A percentile compares a stretch with the other conserved stretches of the same genome.
phyloP scores from a whole-genome alignment of 2,888 invertebrate species.

The Epiblema foenella region DNA sequence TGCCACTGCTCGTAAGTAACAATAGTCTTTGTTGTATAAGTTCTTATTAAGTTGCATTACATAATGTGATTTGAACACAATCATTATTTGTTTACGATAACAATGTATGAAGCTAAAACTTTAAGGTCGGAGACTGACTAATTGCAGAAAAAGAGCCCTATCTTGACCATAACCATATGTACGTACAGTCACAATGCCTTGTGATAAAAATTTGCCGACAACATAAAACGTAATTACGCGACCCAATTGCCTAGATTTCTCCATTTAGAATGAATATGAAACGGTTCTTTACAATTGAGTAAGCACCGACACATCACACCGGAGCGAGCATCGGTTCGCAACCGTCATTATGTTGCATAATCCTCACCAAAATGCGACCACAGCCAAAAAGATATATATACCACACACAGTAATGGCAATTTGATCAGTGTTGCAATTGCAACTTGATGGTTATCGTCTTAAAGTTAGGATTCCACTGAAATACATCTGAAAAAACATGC shows the following conservation, averaged over 20 bases:
- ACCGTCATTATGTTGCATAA: constrained; percentile 16
- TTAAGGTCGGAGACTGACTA: too few relatives aligned
- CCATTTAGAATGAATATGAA: constrained; percentile 7
- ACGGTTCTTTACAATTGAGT: background rate
- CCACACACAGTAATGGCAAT: background rate
- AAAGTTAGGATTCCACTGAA: background rate
- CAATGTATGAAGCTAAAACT: too few relatives aligned
- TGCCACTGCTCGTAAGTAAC: background rate
- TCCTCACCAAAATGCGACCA: background rate
- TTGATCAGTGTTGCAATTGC: background rate
- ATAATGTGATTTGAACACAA: constrained; percentile 15
- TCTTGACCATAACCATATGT: too few relatives aligned
- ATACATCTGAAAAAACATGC: too few relatives aligned
- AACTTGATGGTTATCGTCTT: background rate
- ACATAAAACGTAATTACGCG: too few relatives aligned
- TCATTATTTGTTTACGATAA: constrained; percentile 8
- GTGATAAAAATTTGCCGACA: too few relatives aligned
- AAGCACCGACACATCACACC: background rate
- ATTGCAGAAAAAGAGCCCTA: too few relatives aligned
- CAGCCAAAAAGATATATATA: background rate
- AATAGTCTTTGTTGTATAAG: constrained; percentile 22
- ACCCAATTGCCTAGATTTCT: constrained; percentile 1
- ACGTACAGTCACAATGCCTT: too few relatives aligned
- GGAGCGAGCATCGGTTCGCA: background rate
- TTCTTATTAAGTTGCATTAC: constrained; percentile 12